Percentiles rank a stretch among this genome's conserved stretches.
phyloP scores from a whole-genome alignment of 1,140 invertebrate genomes.

The Eumaeus atala region DNA sequence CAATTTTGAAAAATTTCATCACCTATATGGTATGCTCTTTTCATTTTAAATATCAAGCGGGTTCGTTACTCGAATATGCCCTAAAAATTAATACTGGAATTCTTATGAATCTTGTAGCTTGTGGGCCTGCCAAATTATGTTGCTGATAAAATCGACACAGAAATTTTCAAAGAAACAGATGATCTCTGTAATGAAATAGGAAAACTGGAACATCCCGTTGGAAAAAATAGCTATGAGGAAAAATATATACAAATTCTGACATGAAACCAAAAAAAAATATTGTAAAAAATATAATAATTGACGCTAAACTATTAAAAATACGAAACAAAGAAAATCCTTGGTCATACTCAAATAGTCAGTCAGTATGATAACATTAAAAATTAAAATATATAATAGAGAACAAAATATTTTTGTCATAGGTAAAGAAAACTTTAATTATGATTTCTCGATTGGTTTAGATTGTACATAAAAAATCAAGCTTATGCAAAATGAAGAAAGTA shows the following conservation, averaged over 20 bases:
- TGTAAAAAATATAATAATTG: too few species aligned
- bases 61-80: too few species aligned
- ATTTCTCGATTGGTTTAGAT: conserved; percentile 9
- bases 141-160: too few species aligned
- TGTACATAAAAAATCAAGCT: too few species aligned
- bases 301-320: conserved; percentile 19
- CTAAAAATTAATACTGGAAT: too few species aligned
- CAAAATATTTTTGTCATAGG: conserved; percentile 4
- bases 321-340: not conserved
- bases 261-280: conserved; percentile 19
- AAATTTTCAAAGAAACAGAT: too few species aligned
- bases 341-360: conserved; percentile 15
- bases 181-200: too few species aligned
- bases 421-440: conserved; percentile 8
- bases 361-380: conserved; percentile 10
- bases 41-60: too few species aligned
- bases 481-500: conserved; percentile 6
- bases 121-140: too few species aligned
- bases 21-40: conserved; percentile 28
- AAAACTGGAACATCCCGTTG: too few species aligned
- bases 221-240: too few species aligned
- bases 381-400: conserved; percentile 8
- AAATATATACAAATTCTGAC: conserved; percentile 28
- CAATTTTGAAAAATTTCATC: conserved; percentile 24
- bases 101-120: too few species aligned